phyloP scores from a whole-genome alignment of 2,113 vertebrate genomes.

The Oncorhynchus nerka region DNA sequence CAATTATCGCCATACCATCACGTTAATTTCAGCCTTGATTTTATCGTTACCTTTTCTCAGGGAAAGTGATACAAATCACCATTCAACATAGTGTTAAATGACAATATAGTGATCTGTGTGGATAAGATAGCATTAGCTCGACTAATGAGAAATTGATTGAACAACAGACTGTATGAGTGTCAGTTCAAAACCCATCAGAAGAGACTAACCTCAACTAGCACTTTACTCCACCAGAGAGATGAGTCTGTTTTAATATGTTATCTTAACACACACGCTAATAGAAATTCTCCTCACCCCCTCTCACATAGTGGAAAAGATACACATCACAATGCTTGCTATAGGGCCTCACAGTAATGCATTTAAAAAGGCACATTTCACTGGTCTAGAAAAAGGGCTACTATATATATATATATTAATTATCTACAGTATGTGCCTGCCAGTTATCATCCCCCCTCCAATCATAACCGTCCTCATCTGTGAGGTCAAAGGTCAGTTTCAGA shows the following conservation, averaged over 20 bases:
- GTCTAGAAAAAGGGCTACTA: slow-evolving; percentile 37
- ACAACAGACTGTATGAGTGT: slow-evolving; percentile 30
- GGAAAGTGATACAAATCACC: slow-evolving; percentile 52
- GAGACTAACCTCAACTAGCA: neutral
- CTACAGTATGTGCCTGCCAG: slow-evolving; percentile 4
- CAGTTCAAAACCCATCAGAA: slow-evolving; percentile 7
- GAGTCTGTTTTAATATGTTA: slow-evolving; percentile 9
- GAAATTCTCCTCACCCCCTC: slow-evolving; percentile 43
- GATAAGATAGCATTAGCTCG: slow-evolving; percentile 62
- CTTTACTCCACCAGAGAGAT: slow-evolving; percentile 21
- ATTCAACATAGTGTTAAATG: slow-evolving; percentile 60
- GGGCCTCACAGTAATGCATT: slow-evolving; percentile 55
- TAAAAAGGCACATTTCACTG: slow-evolving; percentile 50
- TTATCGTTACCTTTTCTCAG: slow-evolving; percentile 48
- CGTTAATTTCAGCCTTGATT: slow-evolving; percentile 47
- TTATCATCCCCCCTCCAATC: neutral
- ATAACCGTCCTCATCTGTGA: slow-evolving; percentile 1
- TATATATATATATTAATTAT: neutral
- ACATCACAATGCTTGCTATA: slow-evolving; percentile 48
- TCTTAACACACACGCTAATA: slow-evolving; percentile 53
- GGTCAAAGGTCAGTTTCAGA: slow-evolving; percentile 18
- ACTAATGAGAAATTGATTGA: slow-evolving; percentile 61
- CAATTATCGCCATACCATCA: slow-evolving; percentile 8
- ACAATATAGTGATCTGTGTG: slow-evolving; percentile 61
- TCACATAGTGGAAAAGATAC: slow-evolving; percentile 57